Conservation (phyloP, 1,140 invertebrate genomes). For the Meloidogyne floridensis region DNA sequence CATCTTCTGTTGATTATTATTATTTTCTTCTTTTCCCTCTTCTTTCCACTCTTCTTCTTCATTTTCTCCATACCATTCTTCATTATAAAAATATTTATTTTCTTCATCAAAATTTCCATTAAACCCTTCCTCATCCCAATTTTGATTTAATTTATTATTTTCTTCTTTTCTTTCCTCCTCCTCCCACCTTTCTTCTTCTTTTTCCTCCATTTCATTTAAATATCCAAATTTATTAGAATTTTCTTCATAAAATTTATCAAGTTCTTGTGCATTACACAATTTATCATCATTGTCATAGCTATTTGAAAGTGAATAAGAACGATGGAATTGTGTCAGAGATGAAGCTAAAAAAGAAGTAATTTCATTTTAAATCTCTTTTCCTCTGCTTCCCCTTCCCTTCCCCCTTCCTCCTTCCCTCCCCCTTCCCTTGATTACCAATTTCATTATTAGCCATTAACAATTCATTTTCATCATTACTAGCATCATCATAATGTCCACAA, state of each 20-base stretch:
- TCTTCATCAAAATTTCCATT: slow-evolving; percentile 18
- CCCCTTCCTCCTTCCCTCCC: no score
- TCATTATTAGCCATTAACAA: slow-evolving; percentile 35
- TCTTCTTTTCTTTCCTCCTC: neutral
- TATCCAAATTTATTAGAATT: slow-evolving; percentile 8
- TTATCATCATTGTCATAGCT: slow-evolving; percentile 20
- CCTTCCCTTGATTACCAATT: slow-evolving; percentile 22
- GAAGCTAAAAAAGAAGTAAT: slow-evolving; percentile 23
- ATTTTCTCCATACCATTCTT: neutral
- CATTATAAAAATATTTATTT: slow-evolving; percentile 8
- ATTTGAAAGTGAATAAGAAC: slow-evolving; percentile 38
- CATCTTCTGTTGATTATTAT: neutral
- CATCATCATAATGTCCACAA: slow-evolving; percentile 49
- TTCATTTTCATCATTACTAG: slow-evolving; percentile 40
- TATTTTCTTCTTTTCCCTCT: neutral
- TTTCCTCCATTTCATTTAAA: neutral
- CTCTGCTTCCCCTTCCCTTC: no score
- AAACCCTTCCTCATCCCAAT: slow-evolving; percentile 15
- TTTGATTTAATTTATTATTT: slow-evolving; percentile 9
- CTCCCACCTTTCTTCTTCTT: slow-evolving; percentile 24
- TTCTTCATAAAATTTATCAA: slow-evolving; percentile 39
- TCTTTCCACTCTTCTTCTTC: neutral
- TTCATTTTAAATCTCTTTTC: no score
- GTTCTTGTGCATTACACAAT: slow-evolving; percentile 31
- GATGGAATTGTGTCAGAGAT: slow-evolving; percentile 40